These are phyloP conservation scores for Bungarus multicinctus DNA, from an alignment of 2,113 vertebrate genomes.

Conservation along the genomic window DNA sequence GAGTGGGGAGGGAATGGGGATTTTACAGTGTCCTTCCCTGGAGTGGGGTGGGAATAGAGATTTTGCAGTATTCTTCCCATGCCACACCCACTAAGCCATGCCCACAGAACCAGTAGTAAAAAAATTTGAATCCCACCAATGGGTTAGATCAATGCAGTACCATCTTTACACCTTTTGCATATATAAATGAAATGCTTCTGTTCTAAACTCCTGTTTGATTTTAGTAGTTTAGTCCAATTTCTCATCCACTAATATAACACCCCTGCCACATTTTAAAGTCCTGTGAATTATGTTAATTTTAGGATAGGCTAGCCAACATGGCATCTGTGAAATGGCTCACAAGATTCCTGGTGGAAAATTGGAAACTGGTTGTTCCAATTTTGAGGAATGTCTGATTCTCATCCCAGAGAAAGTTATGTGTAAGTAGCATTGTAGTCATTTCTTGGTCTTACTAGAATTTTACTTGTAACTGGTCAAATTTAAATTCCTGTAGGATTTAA, in stretches of 20 bases:
- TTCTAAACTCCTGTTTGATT: neutral
- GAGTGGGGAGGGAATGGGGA: no score
- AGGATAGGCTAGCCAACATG: neutral
- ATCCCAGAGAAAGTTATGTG: neutral
- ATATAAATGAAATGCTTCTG: neutral
- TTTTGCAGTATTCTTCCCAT: no score
- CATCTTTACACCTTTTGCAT: neutral
- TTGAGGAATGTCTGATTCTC: neutral
- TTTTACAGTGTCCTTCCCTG: no score
- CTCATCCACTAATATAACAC: neutral
- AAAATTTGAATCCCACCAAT: no score
- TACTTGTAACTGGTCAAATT: neutral
- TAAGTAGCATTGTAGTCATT: neutral
- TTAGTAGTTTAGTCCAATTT: neutral
- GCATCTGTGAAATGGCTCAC: neutral
- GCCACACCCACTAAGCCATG: no score
- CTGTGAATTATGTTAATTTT: neutral
- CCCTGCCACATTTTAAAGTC: neutral
- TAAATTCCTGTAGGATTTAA: neutral
- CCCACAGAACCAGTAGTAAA: no score
- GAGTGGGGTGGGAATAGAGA: no score
- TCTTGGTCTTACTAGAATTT: neutral
- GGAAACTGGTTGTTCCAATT: neutral
- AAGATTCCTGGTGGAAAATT: neutral
- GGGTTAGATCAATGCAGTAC: neutral